A percentile compares a stretch with the other conserved stretches of the same genome.
phyloP scores from a whole-genome alignment of 2,113 vertebrate genomes.

The Phalacrocorax brasilianus region DNA sequence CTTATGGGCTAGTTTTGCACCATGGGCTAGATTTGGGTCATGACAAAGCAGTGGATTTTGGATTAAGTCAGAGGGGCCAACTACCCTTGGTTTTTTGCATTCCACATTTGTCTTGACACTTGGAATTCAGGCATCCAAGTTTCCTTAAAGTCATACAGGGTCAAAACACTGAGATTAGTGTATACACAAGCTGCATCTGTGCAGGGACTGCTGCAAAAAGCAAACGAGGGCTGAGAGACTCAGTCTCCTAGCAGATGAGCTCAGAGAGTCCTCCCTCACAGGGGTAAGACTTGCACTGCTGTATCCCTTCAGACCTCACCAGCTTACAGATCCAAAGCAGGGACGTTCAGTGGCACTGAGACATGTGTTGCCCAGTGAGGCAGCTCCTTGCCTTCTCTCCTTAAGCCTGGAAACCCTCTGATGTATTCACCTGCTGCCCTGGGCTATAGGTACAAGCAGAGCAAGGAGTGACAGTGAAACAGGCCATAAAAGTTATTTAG shows the following conservation, averaged over 20 bases:
- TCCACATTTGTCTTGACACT: not conserved
- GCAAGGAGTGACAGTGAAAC: not conserved
- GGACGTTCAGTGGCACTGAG: not conserved
- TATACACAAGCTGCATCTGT: not conserved
- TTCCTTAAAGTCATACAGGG: not conserved
- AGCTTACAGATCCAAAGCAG: not conserved
- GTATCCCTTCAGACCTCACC: not conserved
- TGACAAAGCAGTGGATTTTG: not conserved
- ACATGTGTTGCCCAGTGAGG: not conserved
- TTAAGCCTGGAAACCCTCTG: not conserved
- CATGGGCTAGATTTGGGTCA: not conserved
- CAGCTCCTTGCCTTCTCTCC: not conserved
- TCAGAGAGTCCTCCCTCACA: not conserved
- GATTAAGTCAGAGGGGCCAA: not conserved
- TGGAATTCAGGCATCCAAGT: not conserved
- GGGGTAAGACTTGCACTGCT: not conserved
- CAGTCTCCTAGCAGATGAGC: not conserved
- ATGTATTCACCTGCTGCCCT: not conserved
- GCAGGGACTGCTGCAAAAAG: not conserved
- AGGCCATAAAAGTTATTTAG: not conserved
- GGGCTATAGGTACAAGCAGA: not conserved
- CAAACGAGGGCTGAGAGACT: not conserved
- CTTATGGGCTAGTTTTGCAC: not conserved
- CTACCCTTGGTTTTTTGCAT: not conserved
- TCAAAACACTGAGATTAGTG: not conserved